Evolutionary conservation across 2,797 vertebrate genomes (phyloP).

Genomic region (Rallus crepitans): DNA sequence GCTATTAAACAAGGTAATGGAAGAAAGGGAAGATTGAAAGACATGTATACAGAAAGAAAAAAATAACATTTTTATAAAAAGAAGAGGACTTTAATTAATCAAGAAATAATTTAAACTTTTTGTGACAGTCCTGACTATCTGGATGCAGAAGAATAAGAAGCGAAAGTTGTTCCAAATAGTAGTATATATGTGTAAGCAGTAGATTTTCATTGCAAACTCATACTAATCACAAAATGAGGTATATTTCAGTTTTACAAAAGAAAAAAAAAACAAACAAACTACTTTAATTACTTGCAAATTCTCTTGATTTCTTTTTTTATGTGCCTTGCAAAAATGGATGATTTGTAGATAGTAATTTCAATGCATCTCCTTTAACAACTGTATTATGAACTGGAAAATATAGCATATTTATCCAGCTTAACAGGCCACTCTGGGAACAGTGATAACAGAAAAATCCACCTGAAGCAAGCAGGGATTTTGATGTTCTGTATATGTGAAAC

Average conservation of each 20-base stretch:
- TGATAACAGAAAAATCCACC: constrained; percentile 16
- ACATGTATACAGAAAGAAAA: background rate
- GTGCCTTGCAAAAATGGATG: background rate
- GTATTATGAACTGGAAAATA: background rate
- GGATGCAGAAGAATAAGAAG: background rate
- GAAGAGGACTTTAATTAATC: background rate
- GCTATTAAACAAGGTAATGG: background rate
- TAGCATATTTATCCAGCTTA: constrained; percentile 1
- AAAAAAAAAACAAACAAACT: background rate
- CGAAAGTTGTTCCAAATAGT: background rate
- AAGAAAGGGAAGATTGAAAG: background rate
- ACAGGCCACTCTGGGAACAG: constrained; percentile 11
- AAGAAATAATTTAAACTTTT: background rate
- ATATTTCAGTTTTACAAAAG: background rate
- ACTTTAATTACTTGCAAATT: constrained; percentile 18
- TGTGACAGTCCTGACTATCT: background rate
- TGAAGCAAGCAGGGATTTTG: background rate
- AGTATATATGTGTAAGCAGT: background rate
- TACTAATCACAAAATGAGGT: background rate
- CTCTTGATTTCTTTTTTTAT: background rate
- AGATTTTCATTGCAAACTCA: background rate
- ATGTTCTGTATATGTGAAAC: background rate
- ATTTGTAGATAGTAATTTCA: background rate
- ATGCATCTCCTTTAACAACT: background rate
- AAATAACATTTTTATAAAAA: background rate